Conservation (phyloP, 2,113 vertebrate genomes). For the Ahaetulla prasina region DNA sequence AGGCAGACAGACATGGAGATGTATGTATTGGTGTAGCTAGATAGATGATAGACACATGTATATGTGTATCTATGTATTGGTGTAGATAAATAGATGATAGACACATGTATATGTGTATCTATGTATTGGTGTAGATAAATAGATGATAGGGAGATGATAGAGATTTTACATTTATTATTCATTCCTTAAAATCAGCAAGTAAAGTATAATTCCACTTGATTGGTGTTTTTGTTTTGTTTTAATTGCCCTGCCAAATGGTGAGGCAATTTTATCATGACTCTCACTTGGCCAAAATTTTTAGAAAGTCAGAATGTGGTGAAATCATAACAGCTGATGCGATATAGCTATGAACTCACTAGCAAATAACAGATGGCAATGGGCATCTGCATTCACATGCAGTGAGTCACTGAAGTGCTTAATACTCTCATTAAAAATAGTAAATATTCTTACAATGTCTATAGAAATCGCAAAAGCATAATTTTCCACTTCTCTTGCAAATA, state of each 20-base stretch:
- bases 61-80: too few relatives aligned
- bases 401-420: background rate
- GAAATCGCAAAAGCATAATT: background rate
- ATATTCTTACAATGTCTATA: background rate
- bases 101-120: too few relatives aligned
- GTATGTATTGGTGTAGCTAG: too few relatives aligned
- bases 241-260: background rate
- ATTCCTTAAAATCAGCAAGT: background rate
- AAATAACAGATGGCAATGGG: background rate
- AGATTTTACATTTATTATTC: background rate
- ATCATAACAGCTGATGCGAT: background rate
- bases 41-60: too few relatives aligned
- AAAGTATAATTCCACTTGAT: background rate
- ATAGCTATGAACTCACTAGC: background rate
- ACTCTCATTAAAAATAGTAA: background rate
- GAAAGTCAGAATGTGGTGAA: background rate
- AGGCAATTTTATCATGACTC: background rate
- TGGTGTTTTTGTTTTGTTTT: background rate
- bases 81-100: too few relatives aligned
- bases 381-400: background rate
- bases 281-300: background rate
- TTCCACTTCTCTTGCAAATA: background rate
- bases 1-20: background rate
- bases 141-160: background rate
- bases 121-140: too few relatives aligned